Evolutionary conservation across 2,888 invertebrate species (phyloP).

Genomic region (Caradrina kadenii): DNA sequence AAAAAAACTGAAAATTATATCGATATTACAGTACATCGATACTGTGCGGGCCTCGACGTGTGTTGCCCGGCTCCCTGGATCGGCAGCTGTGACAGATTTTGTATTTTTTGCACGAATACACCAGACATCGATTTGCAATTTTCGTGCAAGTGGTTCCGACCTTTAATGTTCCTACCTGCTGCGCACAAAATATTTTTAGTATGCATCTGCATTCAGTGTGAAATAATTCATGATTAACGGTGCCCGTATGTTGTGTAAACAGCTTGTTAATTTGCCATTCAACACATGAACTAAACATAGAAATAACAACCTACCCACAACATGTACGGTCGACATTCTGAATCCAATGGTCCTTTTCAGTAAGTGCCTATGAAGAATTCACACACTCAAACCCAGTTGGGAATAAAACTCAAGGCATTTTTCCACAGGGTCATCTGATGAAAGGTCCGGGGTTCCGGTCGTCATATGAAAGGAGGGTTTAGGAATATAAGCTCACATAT

Average conservation of each 20-base stretch:
- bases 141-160: constrained; percentile 70
- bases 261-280: neutral
- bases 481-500: constrained; percentile 39
- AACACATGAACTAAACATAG: neutral
- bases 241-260: neutral
- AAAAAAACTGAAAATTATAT: constrained; percentile 54
- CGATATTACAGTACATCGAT: constrained; percentile 62
- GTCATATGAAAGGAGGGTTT: constrained; percentile 33
- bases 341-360: constrained; percentile 17
- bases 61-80: constrained; percentile 34
- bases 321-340: neutral
- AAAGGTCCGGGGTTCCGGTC: constrained; percentile 36
- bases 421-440: constrained; percentile 24
- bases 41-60: constrained; percentile 32
- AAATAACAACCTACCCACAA: neutral
- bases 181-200: constrained; percentile 25
- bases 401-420: constrained; percentile 38
- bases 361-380: constrained; percentile 28
- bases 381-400: constrained; percentile 25
- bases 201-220: constrained; percentile 28
- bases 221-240: constrained; percentile 12
- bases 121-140: constrained; percentile 82
- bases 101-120: constrained; percentile 78
- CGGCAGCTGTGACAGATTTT: constrained; percentile 79
- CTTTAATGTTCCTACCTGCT: constrained; percentile 60